Evolutionary conservation across 2,888 invertebrate genomes (phyloP), one percentile per base, ranked within the genome.

Genomic region (Eudasyphora cyanicolor): DNA sequence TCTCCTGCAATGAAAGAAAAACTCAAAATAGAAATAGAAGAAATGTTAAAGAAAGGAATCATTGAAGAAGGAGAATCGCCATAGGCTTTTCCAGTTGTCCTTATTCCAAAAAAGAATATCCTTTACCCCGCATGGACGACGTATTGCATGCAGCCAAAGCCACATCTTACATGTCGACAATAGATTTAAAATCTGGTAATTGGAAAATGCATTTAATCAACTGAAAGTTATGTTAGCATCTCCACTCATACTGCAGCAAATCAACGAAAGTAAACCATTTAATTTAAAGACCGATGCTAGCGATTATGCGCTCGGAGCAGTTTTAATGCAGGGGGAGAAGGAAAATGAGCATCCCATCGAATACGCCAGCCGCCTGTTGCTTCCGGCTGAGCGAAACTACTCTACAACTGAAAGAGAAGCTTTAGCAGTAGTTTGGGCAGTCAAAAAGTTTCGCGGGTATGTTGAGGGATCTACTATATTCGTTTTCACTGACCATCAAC

Each of bases 401-500:
- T n/a, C n/a, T n/a, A n/a, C n/a, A n/a, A n/a, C n/a, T n/a, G n/a
- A n/a, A n/a, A n/a, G n/a, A n/a, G n/a, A n/a, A n/a, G n/a, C n/a
- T n/a, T n/a, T n/a, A n/a, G n/a, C n/a, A n/a, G n/a, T n/a, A n/a
- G n/a, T n/a, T n/a, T n/a, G n/a, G n/a, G n/a, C n/a, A n/a, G n/a
- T n/a, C n/a, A n/a, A n/a, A 62, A 91, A 90, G 73, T 92, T 91
- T 83, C 70, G 90, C 27, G 71, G 71, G 19, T 93, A 90, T 80
- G 75, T 93, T 0, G 90, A 91, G 73, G 89, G 89, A 92, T 73
- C 73, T 12, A 14, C 57, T 60, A 38, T 60, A 12, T 90, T 0
- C 93, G 93, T 82, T 93, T 93, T 79, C 29, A 75, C 90, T 92
- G 81, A 91, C 35, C 71, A 54, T 32, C 71, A 71, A 71, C 71